Conservation (phyloP, 2,888 invertebrate genomes). For the Phrixothrix hirtus region DNA sequence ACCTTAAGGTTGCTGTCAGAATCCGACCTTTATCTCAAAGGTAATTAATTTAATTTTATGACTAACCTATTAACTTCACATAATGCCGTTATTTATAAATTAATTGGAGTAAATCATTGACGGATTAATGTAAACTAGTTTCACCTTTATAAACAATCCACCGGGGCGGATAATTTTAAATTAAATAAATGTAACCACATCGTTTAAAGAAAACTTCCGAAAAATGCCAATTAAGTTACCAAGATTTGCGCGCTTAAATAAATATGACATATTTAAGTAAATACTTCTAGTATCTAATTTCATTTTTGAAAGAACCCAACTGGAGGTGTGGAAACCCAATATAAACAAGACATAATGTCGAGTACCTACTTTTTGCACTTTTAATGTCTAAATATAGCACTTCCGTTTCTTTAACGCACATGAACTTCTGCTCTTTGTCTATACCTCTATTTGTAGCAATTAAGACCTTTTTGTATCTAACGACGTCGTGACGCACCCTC, state of each 20-base stretch:
- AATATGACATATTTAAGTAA: too few species aligned
- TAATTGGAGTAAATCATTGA: not conserved
- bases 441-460: not conserved
- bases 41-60: constrained; percentile 53
- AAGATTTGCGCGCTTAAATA: too few species aligned
- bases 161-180: too few species aligned
- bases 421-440: constrained; percentile 4
- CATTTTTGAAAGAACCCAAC: not conserved
- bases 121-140: too few species aligned
- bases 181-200: too few species aligned
- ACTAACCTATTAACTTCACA: too few species aligned
- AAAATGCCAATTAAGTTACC: too few species aligned
- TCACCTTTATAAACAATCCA: too few species aligned
- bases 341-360: constrained; percentile 23
- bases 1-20: constrained; percentile 67
- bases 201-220: too few species aligned
- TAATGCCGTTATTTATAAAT: too few species aligned
- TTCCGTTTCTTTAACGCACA: constrained; percentile 28
- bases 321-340: constrained; percentile 6
- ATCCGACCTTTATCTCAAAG: constrained; percentile 67
- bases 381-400: constrained; percentile 37
- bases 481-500: too few species aligned
- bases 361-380: constrained; percentile 42
- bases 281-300: too few species aligned
- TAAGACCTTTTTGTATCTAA: not conserved